Evolutionary conservation across 2,888 invertebrate species (phyloP).

Genomic region (Odontocerum albicorne): DNA sequence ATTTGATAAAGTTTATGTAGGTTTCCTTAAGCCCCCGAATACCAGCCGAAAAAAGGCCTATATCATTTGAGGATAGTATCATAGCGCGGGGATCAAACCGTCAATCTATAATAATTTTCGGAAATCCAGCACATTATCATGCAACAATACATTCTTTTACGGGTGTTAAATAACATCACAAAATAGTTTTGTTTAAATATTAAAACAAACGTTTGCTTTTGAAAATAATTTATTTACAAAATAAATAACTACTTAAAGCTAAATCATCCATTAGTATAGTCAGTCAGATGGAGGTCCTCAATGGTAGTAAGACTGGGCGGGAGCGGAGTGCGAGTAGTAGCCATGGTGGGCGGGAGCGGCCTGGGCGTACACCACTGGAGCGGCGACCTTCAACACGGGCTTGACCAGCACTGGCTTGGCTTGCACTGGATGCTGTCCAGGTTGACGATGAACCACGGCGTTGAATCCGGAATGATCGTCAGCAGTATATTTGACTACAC

Average conservation of each 20-base stretch:
- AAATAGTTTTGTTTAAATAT: too few species aligned
- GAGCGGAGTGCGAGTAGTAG: constrained; percentile 29
- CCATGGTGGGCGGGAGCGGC: constrained; percentile 22
- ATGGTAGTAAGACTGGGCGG: constrained; percentile 29
- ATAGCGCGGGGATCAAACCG: too few species aligned
- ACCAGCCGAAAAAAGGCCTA: too few species aligned
- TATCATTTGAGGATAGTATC: too few species aligned
- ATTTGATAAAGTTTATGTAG: too few species aligned
- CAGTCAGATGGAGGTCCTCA: not conserved
- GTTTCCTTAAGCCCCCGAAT: too few species aligned
- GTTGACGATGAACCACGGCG: constrained; percentile 52
- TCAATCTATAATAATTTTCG: too few species aligned
- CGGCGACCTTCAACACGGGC: constrained; percentile 31
- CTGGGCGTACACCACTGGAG: constrained; percentile 28
- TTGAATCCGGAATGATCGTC: constrained; percentile 47
- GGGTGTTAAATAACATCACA: too few species aligned
- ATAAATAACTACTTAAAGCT: constrained; percentile 7
- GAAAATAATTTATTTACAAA: constrained; percentile 24
- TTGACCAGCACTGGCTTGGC: constrained; percentile 27
- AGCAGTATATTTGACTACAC: constrained; percentile 32
- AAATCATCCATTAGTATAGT: not conserved
- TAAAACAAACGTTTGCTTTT: too few species aligned
- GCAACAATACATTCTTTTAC: too few species aligned
- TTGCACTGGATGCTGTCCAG: constrained; percentile 32
- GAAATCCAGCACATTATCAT: too few species aligned